Evolutionary conservation across 1,140 invertebrate species (phyloP).

Genomic region (Catajapyx aquilonaris): DNA sequence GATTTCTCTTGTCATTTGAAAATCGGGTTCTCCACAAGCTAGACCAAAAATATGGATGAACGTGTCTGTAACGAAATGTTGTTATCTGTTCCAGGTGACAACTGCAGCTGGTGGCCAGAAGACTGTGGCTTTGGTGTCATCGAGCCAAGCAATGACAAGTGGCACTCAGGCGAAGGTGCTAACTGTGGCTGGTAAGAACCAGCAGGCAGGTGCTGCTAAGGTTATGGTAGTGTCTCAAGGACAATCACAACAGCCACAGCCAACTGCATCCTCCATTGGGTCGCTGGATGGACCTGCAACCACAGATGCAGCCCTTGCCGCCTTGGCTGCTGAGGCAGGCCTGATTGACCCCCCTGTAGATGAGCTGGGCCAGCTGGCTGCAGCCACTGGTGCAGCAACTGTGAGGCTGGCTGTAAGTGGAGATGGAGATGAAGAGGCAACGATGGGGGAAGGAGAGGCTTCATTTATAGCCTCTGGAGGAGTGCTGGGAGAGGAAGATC

Average conservation of each 20-base stretch:
- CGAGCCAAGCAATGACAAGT: too few species aligned
- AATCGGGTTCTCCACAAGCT: too few species aligned
- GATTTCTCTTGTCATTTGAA: too few species aligned
- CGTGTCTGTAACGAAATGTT: too few species aligned
- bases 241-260: conserved; percentile 11
- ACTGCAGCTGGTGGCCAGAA: conserved; percentile 28
- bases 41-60: too few species aligned
- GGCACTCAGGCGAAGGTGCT: neutral
- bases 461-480: too few species aligned
- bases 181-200: too few species aligned
- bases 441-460: neutral
- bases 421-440: conserved; percentile 1
- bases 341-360: conserved; percentile 28
- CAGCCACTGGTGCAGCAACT: neutral
- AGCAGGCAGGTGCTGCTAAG: too few species aligned
- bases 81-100: too few species aligned
- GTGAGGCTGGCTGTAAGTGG: neutral
- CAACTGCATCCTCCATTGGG: conserved; percentile 22
- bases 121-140: conserved; percentile 24
- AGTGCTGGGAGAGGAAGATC: too few species aligned
- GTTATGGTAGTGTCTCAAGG: neutral
- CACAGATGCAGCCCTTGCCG: conserved; percentile 38
- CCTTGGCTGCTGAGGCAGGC: conserved; percentile 38
- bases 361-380: conserved; percentile 4
- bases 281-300: conserved; percentile 32